Percentiles rank a stretch among this genome's conserved stretches.
These are phyloP conservation scores for Platysteira castanea DNA, from an alignment of 2,113 vertebrate genomes.

Conservation along the genomic window DNA sequence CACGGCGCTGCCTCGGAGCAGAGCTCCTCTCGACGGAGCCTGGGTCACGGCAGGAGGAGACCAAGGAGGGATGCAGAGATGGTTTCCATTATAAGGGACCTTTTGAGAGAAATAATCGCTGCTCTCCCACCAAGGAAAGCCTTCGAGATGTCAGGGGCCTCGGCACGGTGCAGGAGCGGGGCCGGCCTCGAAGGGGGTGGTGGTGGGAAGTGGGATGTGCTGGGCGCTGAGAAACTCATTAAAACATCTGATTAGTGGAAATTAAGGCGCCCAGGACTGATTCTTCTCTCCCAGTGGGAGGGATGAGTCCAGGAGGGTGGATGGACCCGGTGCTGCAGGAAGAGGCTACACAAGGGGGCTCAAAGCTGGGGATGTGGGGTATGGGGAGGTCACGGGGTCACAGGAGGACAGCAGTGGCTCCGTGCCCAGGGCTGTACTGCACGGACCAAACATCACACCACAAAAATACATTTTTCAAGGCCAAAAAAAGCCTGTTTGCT, in stretches of 20 bases:
- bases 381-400: rapidly evolving
- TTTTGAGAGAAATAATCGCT: constrained; percentile 44
- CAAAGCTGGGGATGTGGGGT: background rate
- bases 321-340: background rate
- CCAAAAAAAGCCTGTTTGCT: background rate
- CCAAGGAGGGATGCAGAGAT: constrained; percentile 47
- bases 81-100: constrained; percentile 53
- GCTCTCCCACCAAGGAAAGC: constrained; percentile 36
- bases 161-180: background rate
- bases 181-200: background rate
- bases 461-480: background rate
- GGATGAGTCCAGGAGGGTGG: background rate
- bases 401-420: background rate
- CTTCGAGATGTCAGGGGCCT: background rate
- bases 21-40: constrained; percentile 42
- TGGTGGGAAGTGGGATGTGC: background rate
- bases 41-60: constrained; percentile 60
- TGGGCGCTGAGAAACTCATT: background rate
- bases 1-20: constrained; percentile 41
- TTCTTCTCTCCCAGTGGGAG: background rate
- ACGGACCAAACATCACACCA: background rate
- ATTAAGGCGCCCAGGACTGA: background rate
- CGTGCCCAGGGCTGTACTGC: background rate
- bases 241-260: background rate
- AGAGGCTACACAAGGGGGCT: background rate